Conservation (phyloP, 2,888 invertebrate genomes). For the Allophyes oxyacanthae region DNA sequence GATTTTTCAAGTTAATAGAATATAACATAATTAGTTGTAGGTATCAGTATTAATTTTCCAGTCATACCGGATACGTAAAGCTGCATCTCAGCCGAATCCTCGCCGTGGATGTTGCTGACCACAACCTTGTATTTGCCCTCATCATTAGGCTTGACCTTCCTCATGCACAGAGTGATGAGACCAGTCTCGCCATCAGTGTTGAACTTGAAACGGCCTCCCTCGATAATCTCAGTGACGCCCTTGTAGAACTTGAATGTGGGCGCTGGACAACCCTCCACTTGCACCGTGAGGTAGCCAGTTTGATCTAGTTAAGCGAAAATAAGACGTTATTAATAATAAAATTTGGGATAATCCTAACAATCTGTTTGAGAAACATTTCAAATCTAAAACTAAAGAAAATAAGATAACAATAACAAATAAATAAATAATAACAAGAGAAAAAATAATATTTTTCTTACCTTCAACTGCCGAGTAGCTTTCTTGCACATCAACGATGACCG, state of each 20-base stretch:
- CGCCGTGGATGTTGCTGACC: constrained; percentile 97
- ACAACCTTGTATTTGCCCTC: constrained; percentile 98
- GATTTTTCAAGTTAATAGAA: too few relatives aligned
- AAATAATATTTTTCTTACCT: constrained; percentile 89
- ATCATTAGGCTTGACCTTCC: constrained; percentile 98
- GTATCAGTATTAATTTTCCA: not conserved
- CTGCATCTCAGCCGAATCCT: constrained; percentile 98
- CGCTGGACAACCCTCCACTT: constrained; percentile 97
- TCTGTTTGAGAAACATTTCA: not conserved
- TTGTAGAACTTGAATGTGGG: constrained; percentile 99
- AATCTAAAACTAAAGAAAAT: not conserved
- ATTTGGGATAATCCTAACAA: not conserved
- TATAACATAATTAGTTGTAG: too few relatives aligned
- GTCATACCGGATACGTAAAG: constrained; percentile 97
- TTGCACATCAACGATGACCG: constrained; percentile 97
- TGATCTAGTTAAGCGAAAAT: constrained; percentile 90
- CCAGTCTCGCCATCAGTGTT: constrained; percentile 98
- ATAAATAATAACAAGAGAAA: too few relatives aligned
- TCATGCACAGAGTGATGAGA: constrained; percentile 97
- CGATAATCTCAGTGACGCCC: constrained; percentile 97
- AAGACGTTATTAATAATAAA: not conserved
- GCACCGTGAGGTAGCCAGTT: constrained; percentile 97
- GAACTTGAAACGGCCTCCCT: constrained; percentile 98
- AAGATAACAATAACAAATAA: not conserved
- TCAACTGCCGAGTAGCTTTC: constrained; percentile 99